Evolutionary conservation across 2,888 invertebrate species (phyloP).

Genomic region (Agrotis segetum): DNA sequence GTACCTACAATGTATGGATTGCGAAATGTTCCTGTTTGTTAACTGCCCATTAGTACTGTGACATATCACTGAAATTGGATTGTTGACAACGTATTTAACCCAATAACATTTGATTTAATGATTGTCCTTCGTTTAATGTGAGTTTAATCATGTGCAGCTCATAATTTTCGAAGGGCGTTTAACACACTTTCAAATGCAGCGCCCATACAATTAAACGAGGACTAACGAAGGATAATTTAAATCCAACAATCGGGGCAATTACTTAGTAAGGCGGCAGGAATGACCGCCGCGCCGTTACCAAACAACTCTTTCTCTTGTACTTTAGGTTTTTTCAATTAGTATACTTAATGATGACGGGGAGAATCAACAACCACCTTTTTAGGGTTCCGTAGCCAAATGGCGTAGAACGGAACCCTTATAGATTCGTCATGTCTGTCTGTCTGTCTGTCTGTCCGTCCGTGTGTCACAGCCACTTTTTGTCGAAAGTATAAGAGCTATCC

Average conservation of each 20-base stretch:
- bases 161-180: conserved; percentile 31
- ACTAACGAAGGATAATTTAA: not conserved
- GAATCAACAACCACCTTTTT: too few relatives aligned
- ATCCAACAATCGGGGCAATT: not conserved
- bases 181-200: conserved; percentile 37
- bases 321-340: not conserved
- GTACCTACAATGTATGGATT: conserved; percentile 42
- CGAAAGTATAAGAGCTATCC: too few relatives aligned
- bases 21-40: conserved; percentile 55
- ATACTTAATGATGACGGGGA: not conserved
- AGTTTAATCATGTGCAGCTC: conserved; percentile 29
- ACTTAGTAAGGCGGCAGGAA: not conserved
- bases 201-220: not conserved
- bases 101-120: conserved; percentile 58
- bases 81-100: conserved; percentile 49
- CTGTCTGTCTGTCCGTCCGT: too few relatives aligned
- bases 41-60: conserved; percentile 42
- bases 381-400: too few relatives aligned
- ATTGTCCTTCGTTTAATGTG: conserved; percentile 31
- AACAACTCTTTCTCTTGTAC: not conserved
- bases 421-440: too few relatives aligned
- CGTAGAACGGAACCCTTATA: too few relatives aligned
- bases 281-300: not conserved
- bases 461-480: too few relatives aligned
- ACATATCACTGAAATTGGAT: conserved; percentile 52